A percentile compares a stretch with the other conserved stretches of the same genome.
phyloP scores from a whole-genome alignment of 2,113 vertebrate genomes.

The Syngnathus floridae region DNA sequence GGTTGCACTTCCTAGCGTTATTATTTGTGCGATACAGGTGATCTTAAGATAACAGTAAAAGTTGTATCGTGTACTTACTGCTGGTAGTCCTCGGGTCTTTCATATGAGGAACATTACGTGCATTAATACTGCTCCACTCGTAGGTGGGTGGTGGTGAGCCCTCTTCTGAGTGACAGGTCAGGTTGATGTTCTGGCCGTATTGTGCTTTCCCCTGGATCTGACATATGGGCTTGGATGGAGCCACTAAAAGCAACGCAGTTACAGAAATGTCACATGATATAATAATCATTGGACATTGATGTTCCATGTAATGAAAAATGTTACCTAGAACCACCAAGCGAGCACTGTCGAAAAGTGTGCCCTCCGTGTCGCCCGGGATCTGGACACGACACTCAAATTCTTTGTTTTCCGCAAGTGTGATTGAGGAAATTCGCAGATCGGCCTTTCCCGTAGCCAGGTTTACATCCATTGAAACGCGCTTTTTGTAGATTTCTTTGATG shows the following conservation, averaged over 20 bases:
- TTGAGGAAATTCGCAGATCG: slow-evolving; percentile 32
- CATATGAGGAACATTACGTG: slow-evolving; percentile 36
- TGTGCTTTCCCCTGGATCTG: slow-evolving; percentile 67
- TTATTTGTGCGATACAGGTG: neutral
- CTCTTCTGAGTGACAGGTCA: slow-evolving; percentile 79
- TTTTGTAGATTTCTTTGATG: rapidly evolving
- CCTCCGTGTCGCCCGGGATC: slow-evolving; percentile 14
- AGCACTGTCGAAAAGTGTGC: neutral
- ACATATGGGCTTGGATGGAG: slow-evolving; percentile 80
- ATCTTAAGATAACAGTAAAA: neutral
- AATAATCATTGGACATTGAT: neutral
- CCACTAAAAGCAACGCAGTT: slow-evolving; percentile 60
- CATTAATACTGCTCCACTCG: slow-evolving; percentile 68
- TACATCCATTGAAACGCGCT: neutral
- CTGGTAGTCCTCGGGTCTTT: slow-evolving; percentile 31
- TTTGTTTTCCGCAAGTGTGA: slow-evolving; percentile 38
- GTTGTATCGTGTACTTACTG: slow-evolving; percentile 36
- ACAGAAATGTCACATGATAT: neutral
- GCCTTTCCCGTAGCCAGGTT: slow-evolving; percentile 4
- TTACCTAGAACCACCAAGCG: slow-evolving; percentile 62
- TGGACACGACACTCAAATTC: slow-evolving; percentile 39
- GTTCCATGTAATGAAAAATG: neutral
- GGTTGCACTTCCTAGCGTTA: neutral
- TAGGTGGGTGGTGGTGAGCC: slow-evolving; percentile 81
- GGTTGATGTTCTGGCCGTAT: slow-evolving; percentile 74